These are phyloP conservation scores for Calonectris borealis DNA, from an alignment of 2,113 vertebrate genomes.

Conservation along the genomic window DNA sequence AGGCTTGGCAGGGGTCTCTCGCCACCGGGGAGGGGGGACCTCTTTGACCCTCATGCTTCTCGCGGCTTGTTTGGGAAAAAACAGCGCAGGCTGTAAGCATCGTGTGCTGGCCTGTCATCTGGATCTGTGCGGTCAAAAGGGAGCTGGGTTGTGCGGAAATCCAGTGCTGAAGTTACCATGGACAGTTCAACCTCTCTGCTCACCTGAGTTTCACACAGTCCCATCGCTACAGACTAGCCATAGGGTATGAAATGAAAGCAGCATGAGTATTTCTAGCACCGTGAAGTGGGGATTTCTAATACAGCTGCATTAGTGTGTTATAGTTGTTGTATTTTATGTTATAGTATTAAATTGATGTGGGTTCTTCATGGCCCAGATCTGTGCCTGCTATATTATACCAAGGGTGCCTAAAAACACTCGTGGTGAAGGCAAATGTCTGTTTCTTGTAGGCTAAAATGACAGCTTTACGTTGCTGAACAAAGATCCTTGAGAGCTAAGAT, in stretches of 20 bases:
- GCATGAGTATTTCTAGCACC: background rate
- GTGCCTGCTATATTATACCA: too few species aligned
- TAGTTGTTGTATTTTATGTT: background rate
- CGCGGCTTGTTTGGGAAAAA: background rate
- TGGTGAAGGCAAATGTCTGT: background rate
- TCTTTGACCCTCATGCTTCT: background rate
- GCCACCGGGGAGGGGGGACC: background rate
- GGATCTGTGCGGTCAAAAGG: background rate
- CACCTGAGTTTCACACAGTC: accelerated
- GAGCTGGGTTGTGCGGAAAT: background rate
- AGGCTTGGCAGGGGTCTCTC: accelerated
- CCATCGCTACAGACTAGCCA: accelerated
- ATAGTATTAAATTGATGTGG: background rate
- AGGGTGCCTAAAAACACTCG: background rate
- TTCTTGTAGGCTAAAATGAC: background rate
- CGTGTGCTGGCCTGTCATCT: accelerated
- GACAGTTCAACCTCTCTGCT: too few species aligned
- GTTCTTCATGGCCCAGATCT: background rate
- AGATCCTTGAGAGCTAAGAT: background rate
- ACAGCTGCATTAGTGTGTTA: background rate
- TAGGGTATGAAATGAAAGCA: background rate
- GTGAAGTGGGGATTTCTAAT: background rate
- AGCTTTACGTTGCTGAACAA: background rate
- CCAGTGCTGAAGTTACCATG: accelerated
- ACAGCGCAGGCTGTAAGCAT: background rate